A percentile compares a stretch with the other conserved stretches of the same genome.
Conservation (phyloP, 23 tunicate species). For the Ciona savignyi region DNA sequence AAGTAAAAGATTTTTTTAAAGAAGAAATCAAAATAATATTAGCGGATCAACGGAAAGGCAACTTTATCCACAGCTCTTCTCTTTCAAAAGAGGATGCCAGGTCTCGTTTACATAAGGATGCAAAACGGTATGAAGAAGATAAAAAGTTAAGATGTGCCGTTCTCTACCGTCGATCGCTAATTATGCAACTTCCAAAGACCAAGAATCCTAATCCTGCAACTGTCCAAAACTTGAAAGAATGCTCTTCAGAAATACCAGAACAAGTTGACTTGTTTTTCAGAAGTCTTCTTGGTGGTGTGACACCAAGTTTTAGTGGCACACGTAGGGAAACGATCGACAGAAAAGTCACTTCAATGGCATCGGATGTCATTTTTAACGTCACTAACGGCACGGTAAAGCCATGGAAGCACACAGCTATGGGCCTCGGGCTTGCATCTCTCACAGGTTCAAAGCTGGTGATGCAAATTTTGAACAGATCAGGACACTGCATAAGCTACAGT, state of each 20-base stretch:
- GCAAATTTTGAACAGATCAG: background rate
- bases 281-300: background rate
- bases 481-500: background rate
- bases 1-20: background rate
- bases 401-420: too few species aligned
- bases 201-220: conserved; percentile 1
- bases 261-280: background rate
- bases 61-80: background rate
- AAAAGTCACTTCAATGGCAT: conserved; percentile 7
- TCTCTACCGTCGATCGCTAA: background rate
- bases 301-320: background rate
- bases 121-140: background rate
- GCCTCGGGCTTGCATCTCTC: too few species aligned
- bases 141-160: background rate
- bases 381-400: background rate
- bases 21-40: background rate
- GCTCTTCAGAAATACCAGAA: too few species aligned
- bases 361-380: background rate
- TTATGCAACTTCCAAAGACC: background rate
- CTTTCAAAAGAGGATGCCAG: background rate
- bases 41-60: background rate
- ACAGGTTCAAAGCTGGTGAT: too few species aligned
- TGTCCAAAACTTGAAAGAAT: background rate
- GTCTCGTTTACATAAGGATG: background rate
- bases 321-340: background rate